Conservation (phyloP, 2,888 invertebrate species). For the Hypsopygia costalis region DNA sequence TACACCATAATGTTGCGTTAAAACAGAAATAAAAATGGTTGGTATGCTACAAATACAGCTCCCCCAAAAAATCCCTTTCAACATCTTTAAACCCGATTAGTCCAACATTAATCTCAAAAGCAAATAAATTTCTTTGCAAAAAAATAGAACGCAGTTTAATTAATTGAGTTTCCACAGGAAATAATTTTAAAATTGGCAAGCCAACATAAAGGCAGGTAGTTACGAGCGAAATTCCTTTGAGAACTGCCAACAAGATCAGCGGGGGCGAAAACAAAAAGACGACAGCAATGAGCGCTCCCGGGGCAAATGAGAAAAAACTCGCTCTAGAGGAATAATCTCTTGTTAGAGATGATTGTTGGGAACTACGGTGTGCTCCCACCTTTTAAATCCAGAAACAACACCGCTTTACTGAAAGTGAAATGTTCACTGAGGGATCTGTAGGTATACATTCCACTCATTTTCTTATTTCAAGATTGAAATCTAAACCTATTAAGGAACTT, state of each 20-base stretch:
- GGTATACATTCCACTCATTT: no score
- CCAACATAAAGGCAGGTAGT: not conserved
- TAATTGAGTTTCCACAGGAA: not conserved
- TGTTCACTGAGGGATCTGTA: no score
- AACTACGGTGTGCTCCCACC: not conserved
- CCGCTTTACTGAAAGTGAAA: no score
- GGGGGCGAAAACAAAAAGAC: slow-evolving; percentile 3
- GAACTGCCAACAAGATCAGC: not conserved
- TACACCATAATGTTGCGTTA: no score
- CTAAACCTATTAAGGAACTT: no score
- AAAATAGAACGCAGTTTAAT: not conserved
- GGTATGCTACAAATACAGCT: no score
- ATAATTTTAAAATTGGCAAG: not conserved
- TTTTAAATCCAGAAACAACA: not conserved
- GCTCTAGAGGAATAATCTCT: slow-evolving; percentile 5
- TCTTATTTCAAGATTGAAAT: no score
- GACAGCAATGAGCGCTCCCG: not conserved
- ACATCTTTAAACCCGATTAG: no score
- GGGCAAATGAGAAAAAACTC: not conserved
- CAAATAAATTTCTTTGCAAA: no score
- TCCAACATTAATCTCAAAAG: no score
- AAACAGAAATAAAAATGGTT: no score
- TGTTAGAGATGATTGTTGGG: slow-evolving; percentile 2
- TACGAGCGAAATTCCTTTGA: not conserved
- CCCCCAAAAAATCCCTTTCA: no score